Evolutionary conservation across 2,113 vertebrate genomes (phyloP), one percentile per base, ranked within the genome.

Genomic region (Hymenochirus boettgeri): DNA sequence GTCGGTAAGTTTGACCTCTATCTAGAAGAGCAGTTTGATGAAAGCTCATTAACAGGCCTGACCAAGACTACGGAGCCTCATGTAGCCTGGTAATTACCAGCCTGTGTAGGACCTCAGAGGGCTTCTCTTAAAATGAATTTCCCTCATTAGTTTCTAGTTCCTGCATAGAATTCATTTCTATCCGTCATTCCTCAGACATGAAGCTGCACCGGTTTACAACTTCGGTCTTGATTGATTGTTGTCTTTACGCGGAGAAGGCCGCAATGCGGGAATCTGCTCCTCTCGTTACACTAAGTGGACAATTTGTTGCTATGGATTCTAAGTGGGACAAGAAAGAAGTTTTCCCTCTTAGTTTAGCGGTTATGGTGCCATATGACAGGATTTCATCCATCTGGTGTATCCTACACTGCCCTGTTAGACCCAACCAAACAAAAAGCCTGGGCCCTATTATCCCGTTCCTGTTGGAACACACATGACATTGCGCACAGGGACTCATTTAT

Each of bases 1-100:
- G 5, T 64, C 56, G 72, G 71, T 62, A 75, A 78, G 7, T 77
- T 53, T 77, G 77, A 79, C 74, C 79, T 78, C 73, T 59, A 63
- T 61, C 7, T 27, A 83, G 58, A 1, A 70, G 70, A 75, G 23
- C 55, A 73, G 74, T 61, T 78, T 73, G 73, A 54, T 70, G 57
- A 65, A 71, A 73, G 54, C 63, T 79, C 75, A 75, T 79, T 78
- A 73, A 69, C 52, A 66, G 82, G 71, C 51, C 62, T 22, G 58
- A 64, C 33, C 55, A 65, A 21, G 71, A 72, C 71, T 71, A 59
- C 5, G 31, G 53, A 29, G 31, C 73, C 73, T 73, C 67, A 26
- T 27, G 69, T 58, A 9, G 5, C 3, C 69, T 78, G 67, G 27
- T 74, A 79, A 76, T 77, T 76, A 80, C 66, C 29, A 66, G 57